These are phyloP conservation scores for Oreonectes daqikongensis DNA, from an alignment of 2,797 vertebrate genomes.

Conservation along the genomic window DNA sequence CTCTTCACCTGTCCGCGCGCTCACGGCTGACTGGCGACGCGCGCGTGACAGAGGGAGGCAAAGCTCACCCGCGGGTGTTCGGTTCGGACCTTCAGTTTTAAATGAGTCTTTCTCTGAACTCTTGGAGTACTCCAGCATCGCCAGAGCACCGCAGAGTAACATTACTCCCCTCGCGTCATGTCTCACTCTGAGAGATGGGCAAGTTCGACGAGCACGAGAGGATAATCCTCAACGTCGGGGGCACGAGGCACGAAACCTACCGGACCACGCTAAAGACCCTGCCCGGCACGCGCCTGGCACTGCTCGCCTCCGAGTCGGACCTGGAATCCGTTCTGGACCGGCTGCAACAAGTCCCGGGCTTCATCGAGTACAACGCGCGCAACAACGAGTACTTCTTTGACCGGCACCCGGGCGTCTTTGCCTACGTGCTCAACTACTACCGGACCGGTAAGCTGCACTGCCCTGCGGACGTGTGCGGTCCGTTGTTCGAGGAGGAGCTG, in stretches of 20 bases:
- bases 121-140: conserved; percentile 35
- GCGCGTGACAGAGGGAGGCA: not conserved
- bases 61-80: not conserved
- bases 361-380: conserved; percentile 81
- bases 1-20: conserved; percentile 47
- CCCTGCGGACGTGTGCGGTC: conserved; percentile 95
- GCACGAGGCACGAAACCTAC: conserved; percentile 94
- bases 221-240: conserved; percentile 97
- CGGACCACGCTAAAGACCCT: conserved; percentile 90
- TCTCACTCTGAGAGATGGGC: conserved; percentile 91
- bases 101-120: conserved; percentile 51
- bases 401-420: conserved; percentile 93
- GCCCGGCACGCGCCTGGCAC: conserved; percentile 91
- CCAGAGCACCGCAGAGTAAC: conserved; percentile 62
- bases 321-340: conserved; percentile 80
- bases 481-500: conserved; percentile 94
- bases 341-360: conserved; percentile 83
- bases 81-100: conserved; percentile 6
- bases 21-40: not conserved
- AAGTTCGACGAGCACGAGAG: conserved; percentile 95
- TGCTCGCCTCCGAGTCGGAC: conserved; percentile 87
- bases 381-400: conserved; percentile 94
- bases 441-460: conserved; percentile 96
- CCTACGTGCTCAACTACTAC: conserved; percentile 96
- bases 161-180: conserved; percentile 82